Evolutionary conservation across 2,888 invertebrate genomes (phyloP).

Genomic region (Drosophila ezoana): DNA sequence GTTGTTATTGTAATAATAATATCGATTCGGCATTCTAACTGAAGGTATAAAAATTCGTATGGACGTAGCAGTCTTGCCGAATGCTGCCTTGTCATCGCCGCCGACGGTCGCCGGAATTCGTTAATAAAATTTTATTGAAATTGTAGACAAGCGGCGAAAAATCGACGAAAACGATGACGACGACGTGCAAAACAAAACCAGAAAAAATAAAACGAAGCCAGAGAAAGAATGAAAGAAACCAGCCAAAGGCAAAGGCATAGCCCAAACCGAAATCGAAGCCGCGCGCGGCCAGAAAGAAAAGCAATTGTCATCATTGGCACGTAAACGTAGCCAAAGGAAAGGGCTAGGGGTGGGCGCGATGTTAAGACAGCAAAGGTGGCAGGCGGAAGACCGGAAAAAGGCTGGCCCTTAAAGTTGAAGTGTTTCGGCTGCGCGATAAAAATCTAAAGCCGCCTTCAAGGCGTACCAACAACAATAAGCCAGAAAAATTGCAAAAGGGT

Average conservation of each 20-base stretch:
- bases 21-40: slow-evolving; percentile 71
- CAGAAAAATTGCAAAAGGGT: slow-evolving; percentile 13
- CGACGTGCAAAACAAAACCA: slow-evolving; percentile 77
- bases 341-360: not conserved
- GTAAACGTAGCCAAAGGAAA: slow-evolving; percentile 58
- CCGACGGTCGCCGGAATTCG: slow-evolving; percentile 82
- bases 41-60: slow-evolving; percentile 69
- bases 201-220: slow-evolving; percentile 26
- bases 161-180: slow-evolving; percentile 65
- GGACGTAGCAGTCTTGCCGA: slow-evolving; percentile 45
- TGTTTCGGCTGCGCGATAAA: slow-evolving; percentile 73
- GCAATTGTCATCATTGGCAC: slow-evolving; percentile 83
- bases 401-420: slow-evolving; percentile 73
- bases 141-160: slow-evolving; percentile 83
- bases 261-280: slow-evolving; percentile 67
- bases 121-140: slow-evolving; percentile 84
- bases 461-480: slow-evolving; percentile 32
- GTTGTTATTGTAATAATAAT: slow-evolving; percentile 79
- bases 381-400: slow-evolving; percentile 61
- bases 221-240: slow-evolving; percentile 39
- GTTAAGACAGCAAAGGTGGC: slow-evolving; percentile 18
- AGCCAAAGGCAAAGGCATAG: slow-evolving; percentile 30
- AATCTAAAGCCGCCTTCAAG: slow-evolving; percentile 71
- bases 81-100: slow-evolving; percentile 74
- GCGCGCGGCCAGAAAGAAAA: slow-evolving; percentile 73